Base-by-base conservation (phyloP, 2,797 vertebrate species). In the Etheostoma perlongum region DNA sequence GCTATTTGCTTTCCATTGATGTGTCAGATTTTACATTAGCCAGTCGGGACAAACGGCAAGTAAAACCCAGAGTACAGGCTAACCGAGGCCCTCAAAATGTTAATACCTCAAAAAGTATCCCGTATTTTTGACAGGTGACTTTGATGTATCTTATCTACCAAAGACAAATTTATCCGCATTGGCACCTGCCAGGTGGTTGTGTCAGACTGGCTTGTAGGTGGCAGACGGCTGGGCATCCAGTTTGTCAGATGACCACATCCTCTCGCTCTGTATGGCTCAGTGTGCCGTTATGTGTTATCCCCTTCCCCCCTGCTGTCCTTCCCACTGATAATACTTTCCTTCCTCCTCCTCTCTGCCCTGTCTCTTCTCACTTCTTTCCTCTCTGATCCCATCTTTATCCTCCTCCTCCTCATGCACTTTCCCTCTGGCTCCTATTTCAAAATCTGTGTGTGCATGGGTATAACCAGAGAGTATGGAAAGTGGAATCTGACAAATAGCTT, bases 311-410 rank as follows among this genome's bases (percentile, higher is more conserved):
- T 15, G 13, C 71, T 23, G 9, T 81, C 83, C 63, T 59, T 73
- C 77, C 81, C 21, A 46, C 78, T 72, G 73, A 64, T 82, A 62
- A 73, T 55, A 71, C 69, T 72, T 82, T 63, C 44, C 49, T 55
- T 59, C 72, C 63, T 72, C 58, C 60, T 57, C 67, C 48, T 62
- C 49, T 33, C 53, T 57, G 67, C 54, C 74, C 63, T 12, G 48
- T 77, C 66, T 79, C 57, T 49, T 78, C 71, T 86, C 81, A 67
- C 76, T 79, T 74, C 60, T 67, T 9, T 25, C 61, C 58, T 65
- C 66, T 76, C 74, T 86, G 78, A 84, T 86, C 78, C 82, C 72
- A 42, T 69, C 64, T 72, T 84, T 46, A 81, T 73, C 76, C 63
- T 72, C 63, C 47, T 65, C 59, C 18, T 48, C 47, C 65, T 59